Base-by-base conservation (phyloP, 2,113 vertebrate genomes). In the Taurulus bubalis region DNA sequence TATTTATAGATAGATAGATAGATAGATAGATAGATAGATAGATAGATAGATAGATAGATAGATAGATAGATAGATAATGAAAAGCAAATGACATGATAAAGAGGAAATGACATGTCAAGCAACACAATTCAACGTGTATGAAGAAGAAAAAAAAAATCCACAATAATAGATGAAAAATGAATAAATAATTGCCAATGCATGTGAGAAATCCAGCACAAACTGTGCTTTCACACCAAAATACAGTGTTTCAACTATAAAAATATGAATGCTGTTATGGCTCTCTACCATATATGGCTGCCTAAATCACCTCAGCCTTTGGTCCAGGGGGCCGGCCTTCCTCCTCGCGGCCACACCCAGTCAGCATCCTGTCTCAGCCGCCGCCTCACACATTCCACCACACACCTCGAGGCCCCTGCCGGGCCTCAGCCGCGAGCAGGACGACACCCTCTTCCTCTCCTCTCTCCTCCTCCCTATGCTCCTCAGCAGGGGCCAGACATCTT, bases 331-430 rank as follows among this genome's bases (percentile, higher is more conserved):
- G 53, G 63, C 53, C 78, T 77, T 86, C 80, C 72, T 84, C 74
- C 77, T 78, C 66, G 26, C 85, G 63, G 30, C 85, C 80, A 58
- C 88, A 73, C 85, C 86, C 88, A 47, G 64, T 34, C 1, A 76
- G 84, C 80, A 76, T 85, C 89, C 86, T 80, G 84, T 70, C 77
- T 16, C 15, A 28, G 36, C 66, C 4, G 1, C n/a, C 40, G 22
- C 78, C 73, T 34, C 36, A 4, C 51, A 86, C 91, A 89, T 92
- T 90, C 87, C 89, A 36, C 30, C 24, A 40, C 80, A 75, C 42
- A 76, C 83, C 86, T 87, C 34, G 1, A 24, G 53, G 36, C 9
- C 70, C 53, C 77, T 16, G 65, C 72, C 58, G 53, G 75, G 34
- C 58, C 72, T 42, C 63, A 56, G 42, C 69, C 77, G 36, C 24